Base-by-base conservation (phyloP, 2,113 vertebrate species). In the Pelusios castaneus region DNA sequence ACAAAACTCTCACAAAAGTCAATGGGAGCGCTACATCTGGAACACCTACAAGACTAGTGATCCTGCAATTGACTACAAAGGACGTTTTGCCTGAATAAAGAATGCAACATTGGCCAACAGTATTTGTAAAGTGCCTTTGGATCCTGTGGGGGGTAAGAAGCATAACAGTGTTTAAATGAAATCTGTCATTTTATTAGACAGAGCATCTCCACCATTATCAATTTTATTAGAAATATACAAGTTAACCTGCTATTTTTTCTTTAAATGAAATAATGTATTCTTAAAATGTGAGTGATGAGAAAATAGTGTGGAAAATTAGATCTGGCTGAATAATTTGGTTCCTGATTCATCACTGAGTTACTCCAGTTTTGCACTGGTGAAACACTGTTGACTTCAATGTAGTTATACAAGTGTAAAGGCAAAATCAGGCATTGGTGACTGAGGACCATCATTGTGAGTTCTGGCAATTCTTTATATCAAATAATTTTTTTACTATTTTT, bases 81-180 rank as follows among this genome's bases (percentile, higher is more conserved):
- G 95, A 89, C 92, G 82, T 95, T 96, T 95, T 93, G 88, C 93
- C 93, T 96, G 90, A 58, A 92, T 91, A 91, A 81, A 63, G 63
- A 91, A 93, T 90, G 77, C 27, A 94, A 93, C 84, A 94, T 91
- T 96, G 89, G 86, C 88, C 86, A 91, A 95, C 82, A 89, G n/a
- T 91, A 93, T 91, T 92, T 93, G 84, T 81, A 84, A 95, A 93
- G 56, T 85, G 91, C 82, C 90, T 96, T 87, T 87, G 91, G 41
- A 87, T 95, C 85, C 88, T 56, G 63, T 56, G 5, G 80, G 80
- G 47, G 94, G 77, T 84, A 73, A 96, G 41, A 96, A 31, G 41
- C 73, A 89, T 45, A 34, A 49, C 76, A 73, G 60, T 63, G 47
- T 78, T 60, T 70, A 41, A 70, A 73, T 38, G 2, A 41, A 89